Conservation (phyloP, 2,888 invertebrate genomes). For the Gnatocerus cornutus region DNA sequence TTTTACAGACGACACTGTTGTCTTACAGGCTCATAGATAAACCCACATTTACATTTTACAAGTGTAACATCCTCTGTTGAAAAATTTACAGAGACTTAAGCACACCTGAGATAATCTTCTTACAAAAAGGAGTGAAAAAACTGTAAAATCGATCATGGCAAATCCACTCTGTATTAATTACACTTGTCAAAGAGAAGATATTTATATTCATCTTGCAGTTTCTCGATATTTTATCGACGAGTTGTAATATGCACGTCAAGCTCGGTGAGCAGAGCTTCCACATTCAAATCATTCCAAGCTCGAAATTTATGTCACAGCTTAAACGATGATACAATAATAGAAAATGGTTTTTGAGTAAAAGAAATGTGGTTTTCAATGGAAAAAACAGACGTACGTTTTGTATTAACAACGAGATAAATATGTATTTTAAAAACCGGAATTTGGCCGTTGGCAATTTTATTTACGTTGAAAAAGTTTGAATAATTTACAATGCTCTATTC, state of each 20-base stretch:
- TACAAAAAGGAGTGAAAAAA: not conserved
- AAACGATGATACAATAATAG: too few species aligned
- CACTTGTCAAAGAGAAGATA: not conserved
- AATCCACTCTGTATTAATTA: too few species aligned
- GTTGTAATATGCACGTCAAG: not conserved
- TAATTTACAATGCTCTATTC: too few species aligned
- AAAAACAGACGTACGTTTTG: too few species aligned
- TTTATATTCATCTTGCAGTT: not conserved
- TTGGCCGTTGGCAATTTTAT: too few species aligned
- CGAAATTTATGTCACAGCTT: too few species aligned
- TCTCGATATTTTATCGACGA: not conserved
- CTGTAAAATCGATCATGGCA: too few species aligned
- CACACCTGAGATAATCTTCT: constrained; percentile 5
- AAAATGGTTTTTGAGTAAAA: too few species aligned
- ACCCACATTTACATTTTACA: constrained; percentile 19
- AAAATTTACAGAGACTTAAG: constrained; percentile 11
- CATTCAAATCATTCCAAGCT: not conserved
- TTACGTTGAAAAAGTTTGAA: too few species aligned
- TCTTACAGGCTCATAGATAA: constrained; percentile 12
- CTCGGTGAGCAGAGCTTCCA: not conserved
- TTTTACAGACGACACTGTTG: constrained; percentile 2
- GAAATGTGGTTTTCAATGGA: too few species aligned
- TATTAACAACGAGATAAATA: too few species aligned
- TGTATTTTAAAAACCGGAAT: too few species aligned
- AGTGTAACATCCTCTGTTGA: constrained; percentile 17